These are phyloP conservation scores for Sander lucioperca DNA, from an alignment of 2,113 vertebrate species.

Conservation along the genomic window DNA sequence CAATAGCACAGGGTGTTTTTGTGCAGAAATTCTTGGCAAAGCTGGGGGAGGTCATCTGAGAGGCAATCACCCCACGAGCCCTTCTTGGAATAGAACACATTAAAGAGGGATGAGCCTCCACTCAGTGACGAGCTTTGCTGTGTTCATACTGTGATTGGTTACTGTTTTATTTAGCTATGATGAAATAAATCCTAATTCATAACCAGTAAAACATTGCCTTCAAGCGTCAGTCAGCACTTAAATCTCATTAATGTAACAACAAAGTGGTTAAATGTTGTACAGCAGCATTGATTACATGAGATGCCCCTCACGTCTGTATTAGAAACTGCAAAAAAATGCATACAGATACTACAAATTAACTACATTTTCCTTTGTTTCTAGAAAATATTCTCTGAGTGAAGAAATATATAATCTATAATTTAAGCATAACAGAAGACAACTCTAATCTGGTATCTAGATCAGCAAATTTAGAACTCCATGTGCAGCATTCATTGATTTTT, in stretches of 20 bases:
- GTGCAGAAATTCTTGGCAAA: conserved; percentile 43
- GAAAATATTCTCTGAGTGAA: not conserved
- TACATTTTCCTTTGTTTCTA: not conserved
- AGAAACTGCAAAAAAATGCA: not conserved
- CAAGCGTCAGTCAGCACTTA: not conserved
- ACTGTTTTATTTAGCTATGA: conserved; percentile 19
- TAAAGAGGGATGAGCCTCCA: conserved; percentile 66
- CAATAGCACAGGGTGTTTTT: conserved; percentile 26
- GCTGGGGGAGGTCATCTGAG: conserved; percentile 52
- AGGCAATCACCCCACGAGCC: conserved; percentile 50
- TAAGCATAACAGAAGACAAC: not conserved
- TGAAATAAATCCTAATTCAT: conserved; percentile 12
- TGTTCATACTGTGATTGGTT: conserved; percentile 42
- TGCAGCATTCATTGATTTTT: not conserved
- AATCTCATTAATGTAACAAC: conserved; percentile 4
- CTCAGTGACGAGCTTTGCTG: conserved; percentile 42
- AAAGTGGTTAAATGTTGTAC: not conserved
- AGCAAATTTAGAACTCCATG: not conserved
- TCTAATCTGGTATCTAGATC: not conserved
- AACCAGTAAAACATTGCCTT: conserved; percentile 1
- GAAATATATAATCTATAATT: not conserved
- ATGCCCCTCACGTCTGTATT: not conserved
- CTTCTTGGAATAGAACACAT: conserved; percentile 61
- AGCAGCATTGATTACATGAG: not conserved
- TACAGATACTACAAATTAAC: not conserved